Percentiles rank a stretch among this genome's conserved stretches.
Evolutionary conservation across 1,140 invertebrate genomes (phyloP).

Genomic region (Pomacea maculata): DNA sequence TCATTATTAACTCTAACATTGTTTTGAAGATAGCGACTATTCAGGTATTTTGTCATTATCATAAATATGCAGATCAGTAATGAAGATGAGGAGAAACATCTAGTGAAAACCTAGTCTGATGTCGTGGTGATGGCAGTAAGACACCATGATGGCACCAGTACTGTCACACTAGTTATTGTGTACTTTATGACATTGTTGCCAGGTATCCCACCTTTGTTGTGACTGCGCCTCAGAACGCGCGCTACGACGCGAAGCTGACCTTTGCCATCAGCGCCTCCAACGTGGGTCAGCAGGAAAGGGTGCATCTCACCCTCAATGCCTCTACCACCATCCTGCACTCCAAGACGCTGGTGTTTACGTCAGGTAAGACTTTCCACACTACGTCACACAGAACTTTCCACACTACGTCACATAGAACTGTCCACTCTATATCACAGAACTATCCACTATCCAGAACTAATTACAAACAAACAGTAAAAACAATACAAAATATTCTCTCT

Average conservation of each 20-base stretch:
- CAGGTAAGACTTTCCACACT: too few species aligned
- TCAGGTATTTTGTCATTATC: too few species aligned
- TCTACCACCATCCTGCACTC: not conserved
- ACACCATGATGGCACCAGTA: not conserved
- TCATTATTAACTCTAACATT: too few species aligned
- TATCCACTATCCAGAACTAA: too few species aligned
- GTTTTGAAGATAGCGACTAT: too few species aligned
- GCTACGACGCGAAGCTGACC: not conserved
- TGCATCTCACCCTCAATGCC: not conserved
- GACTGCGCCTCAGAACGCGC: not conserved
- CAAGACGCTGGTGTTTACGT: not conserved
- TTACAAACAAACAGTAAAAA: too few species aligned
- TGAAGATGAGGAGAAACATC: too few species aligned
- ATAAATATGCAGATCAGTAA: too few species aligned
- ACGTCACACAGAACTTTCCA: not conserved
- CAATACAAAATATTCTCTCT: too few species aligned
- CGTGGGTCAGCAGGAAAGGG: not conserved
- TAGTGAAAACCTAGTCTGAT: not conserved
- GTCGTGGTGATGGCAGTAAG: not conserved
- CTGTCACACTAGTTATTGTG: not conserved
- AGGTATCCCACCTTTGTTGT: slow-evolving; percentile 6
- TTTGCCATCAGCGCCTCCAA: slow-evolving; percentile 2
- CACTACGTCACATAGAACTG: not conserved
- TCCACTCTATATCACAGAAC: not conserved
- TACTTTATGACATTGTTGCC: not conserved